Evolutionary conservation across 2,113 vertebrate genomes (phyloP).

Genomic region (Tauraco erythrolophus): DNA sequence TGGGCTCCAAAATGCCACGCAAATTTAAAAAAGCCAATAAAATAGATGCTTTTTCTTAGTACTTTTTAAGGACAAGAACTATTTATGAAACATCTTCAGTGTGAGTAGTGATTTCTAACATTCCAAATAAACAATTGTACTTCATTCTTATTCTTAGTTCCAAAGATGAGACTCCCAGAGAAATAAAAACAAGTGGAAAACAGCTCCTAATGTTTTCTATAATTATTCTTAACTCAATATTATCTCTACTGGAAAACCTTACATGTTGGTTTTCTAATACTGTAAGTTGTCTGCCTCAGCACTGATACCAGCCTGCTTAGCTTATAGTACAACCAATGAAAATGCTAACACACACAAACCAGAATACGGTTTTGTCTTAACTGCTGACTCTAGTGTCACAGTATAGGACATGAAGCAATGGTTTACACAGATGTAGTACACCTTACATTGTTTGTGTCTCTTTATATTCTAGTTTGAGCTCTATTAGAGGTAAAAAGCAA

Average conservation of each 20-base stretch:
- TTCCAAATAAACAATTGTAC: neutral
- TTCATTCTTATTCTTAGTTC: neutral
- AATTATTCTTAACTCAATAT: neutral
- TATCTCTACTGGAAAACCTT: neutral
- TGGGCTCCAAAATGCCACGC: neutral
- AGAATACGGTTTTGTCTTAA: neutral
- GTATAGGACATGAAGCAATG: accelerated
- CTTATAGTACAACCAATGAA: neutral
- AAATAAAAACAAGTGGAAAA: neutral
- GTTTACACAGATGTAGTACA: neutral
- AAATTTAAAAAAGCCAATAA: neutral
- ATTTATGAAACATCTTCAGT: neutral
- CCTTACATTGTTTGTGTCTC: neutral
- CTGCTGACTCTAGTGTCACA: neutral
- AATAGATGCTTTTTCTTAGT: neutral
- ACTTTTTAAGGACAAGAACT: neutral
- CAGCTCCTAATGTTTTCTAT: neutral
- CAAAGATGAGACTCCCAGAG: accelerated
- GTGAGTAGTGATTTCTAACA: neutral
- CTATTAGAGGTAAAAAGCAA: neutral
- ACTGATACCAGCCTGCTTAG: neutral
- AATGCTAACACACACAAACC: accelerated
- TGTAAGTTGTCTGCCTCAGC: neutral
- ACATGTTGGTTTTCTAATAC: neutral
- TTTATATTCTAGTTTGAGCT: neutral